Percentiles rank a stretch among this genome's conserved stretches.
These are phyloP conservation scores for Caenorhabditis sp. DNA, from an alignment of 2,888 invertebrate species.

Conservation along the genomic window DNA sequence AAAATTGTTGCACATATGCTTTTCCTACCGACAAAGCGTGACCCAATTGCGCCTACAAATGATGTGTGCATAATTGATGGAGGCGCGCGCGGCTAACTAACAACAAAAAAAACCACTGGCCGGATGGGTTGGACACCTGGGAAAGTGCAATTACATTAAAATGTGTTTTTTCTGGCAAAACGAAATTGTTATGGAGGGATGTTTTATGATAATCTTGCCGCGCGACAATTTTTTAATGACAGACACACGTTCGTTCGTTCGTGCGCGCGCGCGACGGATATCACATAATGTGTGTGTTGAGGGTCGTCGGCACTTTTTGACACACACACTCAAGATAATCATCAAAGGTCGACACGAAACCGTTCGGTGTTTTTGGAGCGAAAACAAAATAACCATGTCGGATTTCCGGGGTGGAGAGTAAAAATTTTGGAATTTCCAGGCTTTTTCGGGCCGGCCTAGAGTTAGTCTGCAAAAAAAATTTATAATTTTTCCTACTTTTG, in stretches of 20 bases:
- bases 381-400: background rate
- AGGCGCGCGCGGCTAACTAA: no score
- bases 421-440: no score
- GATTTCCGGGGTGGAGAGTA: background rate
- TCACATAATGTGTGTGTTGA: background rate
- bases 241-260: slow-evolving; percentile 1
- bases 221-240: background rate
- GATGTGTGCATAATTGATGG: slow-evolving; percentile 44
- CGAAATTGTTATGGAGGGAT: background rate
- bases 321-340: background rate
- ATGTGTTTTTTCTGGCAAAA: background rate
- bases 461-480: no score
- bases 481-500: no score
- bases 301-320: background rate
- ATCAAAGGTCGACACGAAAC: background rate
- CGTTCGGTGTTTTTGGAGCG: background rate
- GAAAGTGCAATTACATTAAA: background rate
- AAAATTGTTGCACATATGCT: slow-evolving; percentile 10
- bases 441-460: no score
- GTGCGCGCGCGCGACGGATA: slow-evolving; percentile 1
- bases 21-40: slow-evolving; percentile 30
- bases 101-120: background rate
- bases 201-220: background rate
- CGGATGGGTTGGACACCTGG: background rate
- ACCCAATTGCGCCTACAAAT: slow-evolving; percentile 29